A percentile compares a stretch with the other conserved stretches of the same genome.
These are phyloP conservation scores for Cichlasoma orientale DNA, from an alignment of 2,797 vertebrate genomes.

Conservation along the genomic window DNA sequence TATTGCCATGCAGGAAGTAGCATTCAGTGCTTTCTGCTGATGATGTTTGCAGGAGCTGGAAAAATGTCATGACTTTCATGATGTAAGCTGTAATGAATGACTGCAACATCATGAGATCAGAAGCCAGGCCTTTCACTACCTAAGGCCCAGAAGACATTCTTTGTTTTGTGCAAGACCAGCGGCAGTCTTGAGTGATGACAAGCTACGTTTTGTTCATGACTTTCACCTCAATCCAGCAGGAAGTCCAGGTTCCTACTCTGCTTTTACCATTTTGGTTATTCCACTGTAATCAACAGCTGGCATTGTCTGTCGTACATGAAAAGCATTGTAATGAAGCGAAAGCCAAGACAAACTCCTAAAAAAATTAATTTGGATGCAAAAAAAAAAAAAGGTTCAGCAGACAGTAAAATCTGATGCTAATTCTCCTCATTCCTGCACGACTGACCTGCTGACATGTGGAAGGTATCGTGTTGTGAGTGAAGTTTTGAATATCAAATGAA, in stretches of 20 bases:
- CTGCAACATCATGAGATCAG: background rate
- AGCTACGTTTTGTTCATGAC: slow-evolving; percentile 27
- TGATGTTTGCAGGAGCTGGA: slow-evolving; percentile 9
- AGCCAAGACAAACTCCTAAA: slow-evolving; percentile 53
- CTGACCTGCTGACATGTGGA: slow-evolving; percentile 5
- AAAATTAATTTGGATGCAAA: slow-evolving; percentile 9
- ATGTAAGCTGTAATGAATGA: background rate
- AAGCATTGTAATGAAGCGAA: slow-evolving; percentile 12
- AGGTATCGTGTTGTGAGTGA: background rate
- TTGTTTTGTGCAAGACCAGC: background rate
- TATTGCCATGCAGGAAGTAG: background rate
- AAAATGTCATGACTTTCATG: slow-evolving; percentile 2
- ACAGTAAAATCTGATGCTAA: slow-evolving; percentile 3
- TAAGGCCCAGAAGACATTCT: background rate
- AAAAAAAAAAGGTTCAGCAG: slow-evolving; percentile 6
- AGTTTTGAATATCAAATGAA: slow-evolving; percentile 14
- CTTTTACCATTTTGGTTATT: slow-evolving; percentile 47
- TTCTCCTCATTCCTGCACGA: slow-evolving; percentile 31
- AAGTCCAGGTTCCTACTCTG: slow-evolving; percentile 31
- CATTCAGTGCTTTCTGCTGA: background rate
- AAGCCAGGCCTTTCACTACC: background rate
- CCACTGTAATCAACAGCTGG: slow-evolving; percentile 52
- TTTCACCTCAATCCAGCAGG: slow-evolving; percentile 38
- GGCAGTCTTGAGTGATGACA: slow-evolving; percentile 8
- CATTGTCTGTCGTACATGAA: slow-evolving; percentile 31